A percentile compares a stretch with the other conserved stretches of the same genome.
Conservation (phyloP, 2,797 vertebrate species). For the Hoplostethus atlanticus region DNA sequence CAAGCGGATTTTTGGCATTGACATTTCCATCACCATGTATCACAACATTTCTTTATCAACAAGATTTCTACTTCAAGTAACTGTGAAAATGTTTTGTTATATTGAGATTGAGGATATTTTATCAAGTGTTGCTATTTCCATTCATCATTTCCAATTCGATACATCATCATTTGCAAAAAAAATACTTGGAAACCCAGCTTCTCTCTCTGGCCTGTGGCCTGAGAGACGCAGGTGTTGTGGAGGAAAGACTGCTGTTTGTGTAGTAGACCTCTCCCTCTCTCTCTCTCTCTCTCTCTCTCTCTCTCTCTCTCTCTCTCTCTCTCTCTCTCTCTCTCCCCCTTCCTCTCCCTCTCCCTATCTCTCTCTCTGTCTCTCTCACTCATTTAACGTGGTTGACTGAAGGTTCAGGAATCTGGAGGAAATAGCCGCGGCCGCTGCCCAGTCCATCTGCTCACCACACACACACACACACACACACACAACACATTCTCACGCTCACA, state of each 20-base stretch:
- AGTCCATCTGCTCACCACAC: conserved; percentile 56
- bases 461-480: conserved; percentile 17
- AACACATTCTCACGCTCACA: conserved; percentile 1
- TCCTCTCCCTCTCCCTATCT: conserved; percentile 7
- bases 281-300: background rate
- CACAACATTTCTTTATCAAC: no score
- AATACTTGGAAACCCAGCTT: no score
- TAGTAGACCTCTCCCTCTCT: background rate
- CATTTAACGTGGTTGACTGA: conserved; percentile 41
- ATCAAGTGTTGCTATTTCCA: no score
- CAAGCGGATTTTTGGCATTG: no score
- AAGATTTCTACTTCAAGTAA: no score
- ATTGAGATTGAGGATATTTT: no score
- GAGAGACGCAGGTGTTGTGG: background rate
- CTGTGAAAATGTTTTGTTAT: no score
- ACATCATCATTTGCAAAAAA: no score
- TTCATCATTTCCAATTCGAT: no score
- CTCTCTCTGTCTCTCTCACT: conserved; percentile 4
- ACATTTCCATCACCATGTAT: no score
- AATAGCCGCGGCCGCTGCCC: conserved; percentile 63
- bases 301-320: conserved; percentile 10
- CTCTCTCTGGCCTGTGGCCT: background rate
- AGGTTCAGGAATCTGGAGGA: conserved; percentile 77
- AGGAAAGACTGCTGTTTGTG: conserved; percentile 3
- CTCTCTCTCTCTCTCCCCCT: conserved; percentile 5